phyloP scores from a whole-genome alignment of 2,888 invertebrate genomes.

The Polietes domitor region DNA sequence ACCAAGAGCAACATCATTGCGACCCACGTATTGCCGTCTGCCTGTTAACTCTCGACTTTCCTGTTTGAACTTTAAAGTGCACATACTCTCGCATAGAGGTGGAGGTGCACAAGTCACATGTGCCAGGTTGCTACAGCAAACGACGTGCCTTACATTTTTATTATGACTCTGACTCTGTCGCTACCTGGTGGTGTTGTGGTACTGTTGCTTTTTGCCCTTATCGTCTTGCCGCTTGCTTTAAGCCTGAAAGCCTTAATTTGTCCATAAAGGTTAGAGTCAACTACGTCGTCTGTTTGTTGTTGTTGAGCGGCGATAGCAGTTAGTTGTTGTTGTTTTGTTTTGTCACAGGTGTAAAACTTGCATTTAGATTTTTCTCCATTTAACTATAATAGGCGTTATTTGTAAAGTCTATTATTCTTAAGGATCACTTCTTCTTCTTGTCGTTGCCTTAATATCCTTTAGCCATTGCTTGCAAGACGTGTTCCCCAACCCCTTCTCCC shows the following conservation, averaged over 20 bases:
- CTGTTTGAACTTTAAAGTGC: slow-evolving; percentile 61
- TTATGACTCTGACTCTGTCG: slow-evolving; percentile 63
- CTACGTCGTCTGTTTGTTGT: slow-evolving; percentile 8
- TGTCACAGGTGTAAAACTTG: slow-evolving; percentile 50
- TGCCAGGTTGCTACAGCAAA: slow-evolving; percentile 64
- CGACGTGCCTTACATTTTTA: slow-evolving; percentile 79
- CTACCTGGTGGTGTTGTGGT: slow-evolving; percentile 14
- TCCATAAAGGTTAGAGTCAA: slow-evolving; percentile 50
- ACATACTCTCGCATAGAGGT: slow-evolving; percentile 52
- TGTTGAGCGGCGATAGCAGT: background rate
- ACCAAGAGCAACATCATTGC: slow-evolving; percentile 53
- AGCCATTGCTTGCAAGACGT: slow-evolving; percentile 30
- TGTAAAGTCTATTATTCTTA: slow-evolving; percentile 44
- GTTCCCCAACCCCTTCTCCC: background rate
- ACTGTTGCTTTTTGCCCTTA: slow-evolving; percentile 27
- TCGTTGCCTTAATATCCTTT: slow-evolving; percentile 39
- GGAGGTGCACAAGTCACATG: slow-evolving; percentile 65
- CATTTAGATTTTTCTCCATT: slow-evolving; percentile 43
- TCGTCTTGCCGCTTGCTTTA: background rate
- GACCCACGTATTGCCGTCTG: slow-evolving; percentile 65
- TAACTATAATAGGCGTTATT: slow-evolving; percentile 41
- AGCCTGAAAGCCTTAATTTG: slow-evolving; percentile 55
- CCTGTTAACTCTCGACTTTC: slow-evolving; percentile 67
- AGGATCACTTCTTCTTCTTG: slow-evolving; percentile 24
- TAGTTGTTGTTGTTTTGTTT: too few relatives aligned